Percentiles rank a stretch among this genome's conserved stretches.
phyloP scores from a whole-genome alignment of 1,140 invertebrate species.

The Pseudomyrmex cubaensis region DNA sequence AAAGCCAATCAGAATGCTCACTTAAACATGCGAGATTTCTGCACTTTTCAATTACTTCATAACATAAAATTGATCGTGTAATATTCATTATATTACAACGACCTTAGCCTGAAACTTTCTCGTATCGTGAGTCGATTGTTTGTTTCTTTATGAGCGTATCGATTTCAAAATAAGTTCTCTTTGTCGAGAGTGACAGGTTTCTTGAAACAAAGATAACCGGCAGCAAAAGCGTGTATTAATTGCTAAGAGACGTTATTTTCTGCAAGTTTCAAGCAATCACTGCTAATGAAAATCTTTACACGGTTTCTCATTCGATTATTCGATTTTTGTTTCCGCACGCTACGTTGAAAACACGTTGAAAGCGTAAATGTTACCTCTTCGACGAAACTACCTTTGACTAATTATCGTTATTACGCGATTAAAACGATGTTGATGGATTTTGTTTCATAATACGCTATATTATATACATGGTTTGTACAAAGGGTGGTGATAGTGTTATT shows the following conservation, averaged over 20 bases:
- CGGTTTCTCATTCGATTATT: not conserved
- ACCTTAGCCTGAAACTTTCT: not conserved
- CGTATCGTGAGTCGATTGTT: not conserved
- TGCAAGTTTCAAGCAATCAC: not conserved
- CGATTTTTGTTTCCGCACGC: not conserved
- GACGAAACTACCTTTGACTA: not conserved
- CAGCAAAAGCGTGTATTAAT: constrained; percentile 1
- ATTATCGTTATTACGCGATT: constrained; percentile 1
- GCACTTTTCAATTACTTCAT: too few species aligned
- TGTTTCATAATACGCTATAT: too few species aligned
- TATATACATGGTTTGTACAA: not conserved
- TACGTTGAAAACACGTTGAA: not conserved
- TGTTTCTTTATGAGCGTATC: constrained; percentile 11
- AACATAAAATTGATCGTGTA: too few species aligned
- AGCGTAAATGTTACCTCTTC: not conserved
- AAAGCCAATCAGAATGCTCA: too few species aligned
- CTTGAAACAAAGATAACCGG: not conserved
- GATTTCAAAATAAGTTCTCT: constrained; percentile 1
- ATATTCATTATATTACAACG: not conserved
- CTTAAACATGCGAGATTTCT: too few species aligned
- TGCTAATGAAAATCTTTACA: constrained; percentile 11
- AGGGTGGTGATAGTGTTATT: not conserved
- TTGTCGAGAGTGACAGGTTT: not conserved
- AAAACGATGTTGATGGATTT: not conserved
- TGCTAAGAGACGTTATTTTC: not conserved